Evolutionary conservation across 2,797 vertebrate genomes (phyloP).

Genomic region (Mormyrus proboscirostris): DNA sequence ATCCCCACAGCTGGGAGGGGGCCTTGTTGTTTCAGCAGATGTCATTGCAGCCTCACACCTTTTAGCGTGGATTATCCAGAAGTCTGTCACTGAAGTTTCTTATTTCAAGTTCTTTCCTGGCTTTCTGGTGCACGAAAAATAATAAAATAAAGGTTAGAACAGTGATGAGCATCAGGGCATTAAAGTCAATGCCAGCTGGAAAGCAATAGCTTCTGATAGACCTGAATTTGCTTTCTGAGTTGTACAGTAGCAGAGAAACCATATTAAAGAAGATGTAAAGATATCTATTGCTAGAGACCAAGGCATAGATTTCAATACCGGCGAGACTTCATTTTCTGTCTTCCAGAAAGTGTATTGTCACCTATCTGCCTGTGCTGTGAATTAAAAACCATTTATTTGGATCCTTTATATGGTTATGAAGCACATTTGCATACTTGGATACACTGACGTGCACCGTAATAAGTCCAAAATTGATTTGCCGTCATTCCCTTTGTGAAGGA

Average conservation of each 20-base stretch:
- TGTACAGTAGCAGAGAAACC: not conserved
- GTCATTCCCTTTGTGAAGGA: not conserved
- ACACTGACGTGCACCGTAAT: not conserved
- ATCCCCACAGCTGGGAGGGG: not conserved
- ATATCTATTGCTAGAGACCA: not conserved
- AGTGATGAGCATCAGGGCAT: not conserved
- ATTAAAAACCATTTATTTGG: not conserved
- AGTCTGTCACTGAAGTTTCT: not conserved
- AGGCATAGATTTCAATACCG: slow-evolving; percentile 8
- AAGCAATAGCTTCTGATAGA: not conserved
- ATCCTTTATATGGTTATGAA: not conserved
- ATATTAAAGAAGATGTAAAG: slow-evolving; percentile 5
- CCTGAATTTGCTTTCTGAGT: not conserved
- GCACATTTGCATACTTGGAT: not conserved
- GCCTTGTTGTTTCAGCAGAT: not conserved
- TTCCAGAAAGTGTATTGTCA: not conserved
- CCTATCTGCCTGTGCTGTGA: not conserved
- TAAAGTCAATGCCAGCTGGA: not conserved
- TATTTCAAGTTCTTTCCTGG: not conserved
- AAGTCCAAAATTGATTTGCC: not conserved
- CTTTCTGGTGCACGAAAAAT: not conserved
- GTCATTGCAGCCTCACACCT: not conserved
- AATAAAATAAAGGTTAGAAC: not conserved
- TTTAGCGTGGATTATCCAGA: not conserved
- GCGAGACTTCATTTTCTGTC: not conserved